Percentiles rank a stretch among this genome's conserved stretches.
Evolutionary conservation across 2,113 vertebrate species (phyloP).

Genomic region (Dermatemys mawii): DNA sequence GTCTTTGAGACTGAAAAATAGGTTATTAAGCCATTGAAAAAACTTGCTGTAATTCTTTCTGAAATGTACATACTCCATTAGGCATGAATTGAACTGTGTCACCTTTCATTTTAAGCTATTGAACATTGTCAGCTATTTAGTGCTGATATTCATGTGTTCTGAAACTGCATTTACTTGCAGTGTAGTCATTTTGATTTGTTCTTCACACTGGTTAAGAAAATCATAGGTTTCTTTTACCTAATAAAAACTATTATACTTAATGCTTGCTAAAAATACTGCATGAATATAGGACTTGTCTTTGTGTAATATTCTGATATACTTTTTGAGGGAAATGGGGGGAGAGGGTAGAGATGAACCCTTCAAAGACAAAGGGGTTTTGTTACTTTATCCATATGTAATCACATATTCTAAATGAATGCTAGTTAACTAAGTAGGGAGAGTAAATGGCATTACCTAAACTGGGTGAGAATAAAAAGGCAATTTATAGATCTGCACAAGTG

Average conservation of each 20-base stretch:
- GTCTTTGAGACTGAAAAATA: background rate
- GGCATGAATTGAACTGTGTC: background rate
- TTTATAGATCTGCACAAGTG: background rate
- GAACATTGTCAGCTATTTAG: background rate
- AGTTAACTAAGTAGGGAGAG: background rate
- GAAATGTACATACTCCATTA: background rate
- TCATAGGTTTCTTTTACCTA: background rate
- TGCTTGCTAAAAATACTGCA: conserved; percentile 8
- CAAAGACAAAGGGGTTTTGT: background rate
- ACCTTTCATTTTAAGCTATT: conserved; percentile 12
- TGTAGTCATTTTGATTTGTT: conserved; percentile 33
- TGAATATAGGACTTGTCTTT: background rate
- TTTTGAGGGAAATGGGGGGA: background rate
- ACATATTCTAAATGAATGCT: background rate
- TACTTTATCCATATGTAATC: background rate
- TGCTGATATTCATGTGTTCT: background rate
- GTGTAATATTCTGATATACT: background rate
- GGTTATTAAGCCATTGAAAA: background rate
- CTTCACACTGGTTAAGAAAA: conserved; percentile 31
- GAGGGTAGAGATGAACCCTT: background rate
- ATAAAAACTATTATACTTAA: background rate
- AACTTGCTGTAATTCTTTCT: background rate
- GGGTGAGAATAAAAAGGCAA: background rate
- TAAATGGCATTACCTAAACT: background rate
- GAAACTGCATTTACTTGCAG: background rate